Evolutionary conservation across 2,888 invertebrate species (phyloP), one percentile per base, ranked within the genome.

Genomic region (Tuta absoluta): DNA sequence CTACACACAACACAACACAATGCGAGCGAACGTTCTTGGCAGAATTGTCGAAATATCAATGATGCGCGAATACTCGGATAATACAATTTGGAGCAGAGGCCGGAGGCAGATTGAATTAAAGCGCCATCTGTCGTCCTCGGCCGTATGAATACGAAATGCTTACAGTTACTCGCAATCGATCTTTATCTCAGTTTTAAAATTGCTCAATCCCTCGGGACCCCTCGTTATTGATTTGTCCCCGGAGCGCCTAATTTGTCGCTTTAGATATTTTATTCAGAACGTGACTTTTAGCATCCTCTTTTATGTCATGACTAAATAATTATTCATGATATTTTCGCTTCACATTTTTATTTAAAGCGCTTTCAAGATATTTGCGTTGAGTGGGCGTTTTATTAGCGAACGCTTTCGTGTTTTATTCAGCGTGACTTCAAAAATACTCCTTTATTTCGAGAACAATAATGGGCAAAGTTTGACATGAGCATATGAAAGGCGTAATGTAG

Each of bases 121-220:
- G 85, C 81, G 85, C 86, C 91, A 91, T 91, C 91, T 91, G 91
- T 86, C 91, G 86, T 80, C 79, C 84, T 82, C 84, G 85, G 74
- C 84, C 85, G 88, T 90, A 88, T 89, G 90, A 91, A 91, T 91
- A 86, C 89, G 84, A 86, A 90, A 89, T 89, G 84, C 88, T 86
- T 81, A 85, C 85, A 81, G 85, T 85, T 73, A 82, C 83, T 82
- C 82, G 84, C 80, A 78, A 81, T 78, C 84, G 89, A 89, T 89
- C 87, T 86, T 88, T 90, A 90, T 91, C 91, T 88, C 87, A 87
- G 90, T 91, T 91, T 91, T 91, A 90, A 91, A 91, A 89, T 89
- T 84, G 87, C 84, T 84, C 87, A 85, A 85, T 87, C 89, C 89
- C 90, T 75, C 77, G 84, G 84, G 89, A 79, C 77, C 77, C 77